phyloP scores from a whole-genome alignment of 2,113 vertebrate species.

The Harpagus bidentatus region DNA sequence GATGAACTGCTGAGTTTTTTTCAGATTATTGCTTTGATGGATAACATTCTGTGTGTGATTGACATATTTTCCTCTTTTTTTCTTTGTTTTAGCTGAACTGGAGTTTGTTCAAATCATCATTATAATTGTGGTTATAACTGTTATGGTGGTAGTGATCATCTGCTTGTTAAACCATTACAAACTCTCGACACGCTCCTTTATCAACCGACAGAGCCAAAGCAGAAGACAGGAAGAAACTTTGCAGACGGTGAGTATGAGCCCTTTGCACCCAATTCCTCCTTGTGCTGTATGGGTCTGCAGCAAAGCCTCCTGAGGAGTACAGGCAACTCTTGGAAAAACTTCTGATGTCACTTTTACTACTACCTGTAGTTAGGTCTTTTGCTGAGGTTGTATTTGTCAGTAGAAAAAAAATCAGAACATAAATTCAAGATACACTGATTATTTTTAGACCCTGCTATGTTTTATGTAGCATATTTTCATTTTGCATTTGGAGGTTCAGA shows the following conservation, averaged over 20 bases:
- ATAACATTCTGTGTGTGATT: not conserved
- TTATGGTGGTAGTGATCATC: conserved; percentile 97
- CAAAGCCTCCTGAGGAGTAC: not conserved
- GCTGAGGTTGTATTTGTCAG: not conserved
- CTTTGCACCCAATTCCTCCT: not conserved
- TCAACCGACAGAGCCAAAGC: conserved; percentile 87
- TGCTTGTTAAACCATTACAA: conserved; percentile 98
- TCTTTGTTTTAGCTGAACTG: conserved; percentile 88
- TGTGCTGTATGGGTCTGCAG: not conserved
- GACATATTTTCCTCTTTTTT: not conserved
- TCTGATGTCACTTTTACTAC: not conserved
- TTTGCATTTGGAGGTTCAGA: not conserved
- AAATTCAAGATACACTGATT: not conserved
- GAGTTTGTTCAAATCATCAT: conserved; percentile 97
- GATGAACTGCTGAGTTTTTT: not conserved
- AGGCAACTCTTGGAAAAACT: not conserved
- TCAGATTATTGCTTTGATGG: not conserved
- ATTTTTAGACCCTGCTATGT: not conserved
- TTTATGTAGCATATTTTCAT: not conserved
- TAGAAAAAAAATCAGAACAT: not conserved
- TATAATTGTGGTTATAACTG: conserved; percentile 95
- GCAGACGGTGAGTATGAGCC: conserved; percentile 82
- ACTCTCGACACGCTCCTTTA: conserved; percentile 92
- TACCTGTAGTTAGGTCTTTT: not conserved
- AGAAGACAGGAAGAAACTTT: conserved; percentile 84